These are phyloP conservation scores for Copidosoma aretas DNA, from an alignment of 2,888 invertebrate species.

Conservation along the genomic window DNA sequence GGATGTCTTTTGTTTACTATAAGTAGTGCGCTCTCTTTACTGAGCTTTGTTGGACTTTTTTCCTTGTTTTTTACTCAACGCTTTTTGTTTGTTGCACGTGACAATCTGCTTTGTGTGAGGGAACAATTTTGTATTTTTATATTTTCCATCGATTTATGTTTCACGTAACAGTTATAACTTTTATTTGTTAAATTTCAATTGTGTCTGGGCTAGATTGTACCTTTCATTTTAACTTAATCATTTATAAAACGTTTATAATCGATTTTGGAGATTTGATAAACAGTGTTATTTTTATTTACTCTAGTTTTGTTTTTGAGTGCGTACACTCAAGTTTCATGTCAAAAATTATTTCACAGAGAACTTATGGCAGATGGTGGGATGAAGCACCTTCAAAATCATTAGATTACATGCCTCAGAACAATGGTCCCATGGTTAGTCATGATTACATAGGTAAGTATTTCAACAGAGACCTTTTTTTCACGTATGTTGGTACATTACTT, in stretches of 20 bases:
- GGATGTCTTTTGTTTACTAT: no score
- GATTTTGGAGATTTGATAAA: no score
- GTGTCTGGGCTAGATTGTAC: no score
- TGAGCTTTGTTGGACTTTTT: not conserved
- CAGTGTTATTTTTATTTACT: no score
- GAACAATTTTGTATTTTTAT: not conserved
- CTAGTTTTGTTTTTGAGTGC: no score
- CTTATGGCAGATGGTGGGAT: slow-evolving; percentile 87
- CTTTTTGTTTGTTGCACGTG: not conserved
- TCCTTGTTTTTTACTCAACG: not conserved
- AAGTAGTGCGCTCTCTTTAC: no score
- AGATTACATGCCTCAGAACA: slow-evolving; percentile 79
- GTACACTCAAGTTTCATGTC: no score
- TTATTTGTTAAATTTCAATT: no score
- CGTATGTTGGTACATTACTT: not conserved
- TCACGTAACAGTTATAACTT: not conserved
- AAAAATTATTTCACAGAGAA: slow-evolving; percentile 67
- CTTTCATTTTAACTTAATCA: no score
- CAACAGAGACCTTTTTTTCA: not conserved
- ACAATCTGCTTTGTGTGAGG: not conserved
- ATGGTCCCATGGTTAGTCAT: slow-evolving; percentile 71
- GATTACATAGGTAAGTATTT: slow-evolving; percentile 77
- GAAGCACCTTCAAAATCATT: slow-evolving; percentile 74
- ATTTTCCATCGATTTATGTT: slow-evolving; percentile 9
- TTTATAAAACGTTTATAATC: no score